These are phyloP conservation scores for Brachionus sp. DNA, from an alignment of 1,140 invertebrate species.

Conservation along the genomic window DNA sequence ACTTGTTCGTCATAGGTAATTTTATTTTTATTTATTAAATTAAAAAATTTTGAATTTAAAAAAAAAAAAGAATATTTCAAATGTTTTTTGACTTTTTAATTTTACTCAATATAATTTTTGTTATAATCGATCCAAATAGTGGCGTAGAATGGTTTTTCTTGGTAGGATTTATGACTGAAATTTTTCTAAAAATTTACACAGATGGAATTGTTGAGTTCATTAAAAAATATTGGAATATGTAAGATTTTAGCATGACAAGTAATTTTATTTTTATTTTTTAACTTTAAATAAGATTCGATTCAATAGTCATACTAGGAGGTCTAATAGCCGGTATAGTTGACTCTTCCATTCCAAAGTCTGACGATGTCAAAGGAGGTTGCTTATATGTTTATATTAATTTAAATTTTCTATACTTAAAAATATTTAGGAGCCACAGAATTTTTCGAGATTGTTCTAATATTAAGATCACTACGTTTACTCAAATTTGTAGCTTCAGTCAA, in stretches of 20 bases:
- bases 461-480: slow-evolving; percentile 11
- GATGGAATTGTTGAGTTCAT: slow-evolving; percentile 60
- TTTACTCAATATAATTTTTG: slow-evolving; percentile 62
- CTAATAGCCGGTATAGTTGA: slow-evolving; percentile 58
- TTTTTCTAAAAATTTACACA: slow-evolving; percentile 61
- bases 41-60: neutral
- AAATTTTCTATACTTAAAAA: too few species aligned
- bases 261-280: neutral
- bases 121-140: slow-evolving; percentile 57
- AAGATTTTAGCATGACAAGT: slow-evolving; percentile 49
- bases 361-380: slow-evolving; percentile 24
- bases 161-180: slow-evolving; percentile 61
- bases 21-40: neutral
- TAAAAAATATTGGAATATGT: slow-evolving; percentile 61
- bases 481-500: slow-evolving; percentile 42
- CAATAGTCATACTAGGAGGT: slow-evolving; percentile 61
- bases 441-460: slow-evolving; percentile 20
- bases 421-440: slow-evolving; percentile 14
- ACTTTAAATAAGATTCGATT: slow-evolving; percentile 61
- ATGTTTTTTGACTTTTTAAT: slow-evolving; percentile 63
- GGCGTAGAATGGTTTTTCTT: slow-evolving; percentile 61
- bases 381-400: neutral
- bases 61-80: slow-evolving; percentile 52
- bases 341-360: slow-evolving; percentile 35
- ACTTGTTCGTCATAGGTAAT: slow-evolving; percentile 59